Base-by-base conservation (phyloP, 2,888 invertebrate species). In the Lasioglossum marginatum region DNA sequence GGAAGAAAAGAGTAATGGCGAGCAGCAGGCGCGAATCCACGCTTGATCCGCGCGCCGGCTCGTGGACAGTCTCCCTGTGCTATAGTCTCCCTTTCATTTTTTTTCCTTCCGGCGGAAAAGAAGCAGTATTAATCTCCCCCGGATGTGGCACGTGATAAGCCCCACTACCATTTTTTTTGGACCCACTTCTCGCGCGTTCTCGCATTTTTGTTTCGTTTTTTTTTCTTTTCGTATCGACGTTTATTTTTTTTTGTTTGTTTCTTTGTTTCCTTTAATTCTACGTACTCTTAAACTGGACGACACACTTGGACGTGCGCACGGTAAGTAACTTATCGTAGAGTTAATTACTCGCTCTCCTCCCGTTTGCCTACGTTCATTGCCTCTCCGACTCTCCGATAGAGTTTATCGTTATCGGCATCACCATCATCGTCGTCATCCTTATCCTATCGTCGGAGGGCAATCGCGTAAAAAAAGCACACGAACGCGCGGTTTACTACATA, bases 281-380 rank as follows among this genome's bases (percentile, higher is more conserved):
- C 79, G 82, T 87, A 90, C 74, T 89, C 82, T 87, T 88, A 88
- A 91, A 91, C 80, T 92, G 93, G 92, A 93, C 93, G 92, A 92
- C 92, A 93, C 92, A 91, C 90, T 92, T 92, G 93, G 93, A 93
- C 93, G 92, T 93, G 92, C 91, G 91, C 89, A 89, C 91, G 90
- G 89, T 92, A 93, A 92, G 86, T 89, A 91, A 92, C 90, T 92
- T 90, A 89, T 89, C 82, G 70, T 73, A 91, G 87, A 89, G 87
- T 89, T 85, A 85, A 86, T 84, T 87, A 86, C 74, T 77, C 23
- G 78, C 85, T 84, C 82, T 88, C 83, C 82, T 80, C 57, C 73
- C 40, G 40, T 75, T 77, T 83, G 75, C 81, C 79, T 87, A 81
- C 81, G 87, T 80, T 83, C 76, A 79, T 87, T 80, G 57, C 57